Conservation (phyloP, 2,113 vertebrate genomes). For the Typhlomys cinereus region DNA sequence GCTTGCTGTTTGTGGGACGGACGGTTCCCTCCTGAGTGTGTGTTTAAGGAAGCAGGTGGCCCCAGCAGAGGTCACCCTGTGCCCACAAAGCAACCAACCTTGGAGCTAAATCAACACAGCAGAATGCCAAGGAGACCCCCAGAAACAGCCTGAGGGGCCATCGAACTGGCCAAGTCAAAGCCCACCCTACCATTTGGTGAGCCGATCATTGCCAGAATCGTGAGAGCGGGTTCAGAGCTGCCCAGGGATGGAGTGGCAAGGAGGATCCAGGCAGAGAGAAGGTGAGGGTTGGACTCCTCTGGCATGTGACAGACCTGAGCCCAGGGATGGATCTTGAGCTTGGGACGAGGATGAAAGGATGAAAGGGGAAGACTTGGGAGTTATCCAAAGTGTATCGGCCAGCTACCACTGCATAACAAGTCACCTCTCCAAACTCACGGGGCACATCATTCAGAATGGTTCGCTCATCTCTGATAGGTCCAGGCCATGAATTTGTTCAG, state of each 20-base stretch:
- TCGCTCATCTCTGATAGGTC: background rate
- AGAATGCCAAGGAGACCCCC: background rate
- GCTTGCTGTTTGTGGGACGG: background rate
- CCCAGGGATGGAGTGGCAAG: background rate
- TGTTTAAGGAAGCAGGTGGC: background rate
- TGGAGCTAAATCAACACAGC: background rate
- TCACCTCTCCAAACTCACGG: background rate
- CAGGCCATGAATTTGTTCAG: background rate
- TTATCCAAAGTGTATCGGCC: background rate
- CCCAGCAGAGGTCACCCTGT: background rate
- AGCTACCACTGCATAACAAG: background rate
- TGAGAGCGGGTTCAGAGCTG: background rate
- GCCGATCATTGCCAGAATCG: background rate
- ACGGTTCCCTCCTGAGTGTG: background rate
- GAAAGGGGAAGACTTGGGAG: background rate
- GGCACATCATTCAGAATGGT: too few relatives aligned
- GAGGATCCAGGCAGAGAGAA: too few relatives aligned
- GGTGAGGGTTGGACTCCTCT: background rate
- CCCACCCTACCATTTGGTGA: background rate
- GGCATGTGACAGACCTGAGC: too few relatives aligned
- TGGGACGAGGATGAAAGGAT: background rate
- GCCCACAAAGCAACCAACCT: background rate
- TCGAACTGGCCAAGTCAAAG: too few relatives aligned
- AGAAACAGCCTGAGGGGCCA: background rate
- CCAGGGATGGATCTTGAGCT: background rate